These are phyloP conservation scores for Sarcophaga caerulescens DNA, from an alignment of 2,888 invertebrate genomes.

Conservation along the genomic window DNA sequence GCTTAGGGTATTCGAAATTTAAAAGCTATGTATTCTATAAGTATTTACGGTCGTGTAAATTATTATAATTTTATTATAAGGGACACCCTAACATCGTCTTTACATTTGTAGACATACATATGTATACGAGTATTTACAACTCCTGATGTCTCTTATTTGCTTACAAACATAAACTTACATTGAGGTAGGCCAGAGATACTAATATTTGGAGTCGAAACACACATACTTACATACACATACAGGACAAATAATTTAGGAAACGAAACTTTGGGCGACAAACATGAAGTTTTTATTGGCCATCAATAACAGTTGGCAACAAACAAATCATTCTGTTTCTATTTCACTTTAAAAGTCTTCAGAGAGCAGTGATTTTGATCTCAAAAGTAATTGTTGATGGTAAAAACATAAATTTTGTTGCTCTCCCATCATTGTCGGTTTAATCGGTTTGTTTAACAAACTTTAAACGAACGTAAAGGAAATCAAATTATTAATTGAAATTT, in stretches of 20 bases:
- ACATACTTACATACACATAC: background rate
- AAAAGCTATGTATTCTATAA: background rate
- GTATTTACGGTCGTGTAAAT: too few species aligned
- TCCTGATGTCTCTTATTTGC: background rate
- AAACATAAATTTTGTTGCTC: conserved; percentile 15
- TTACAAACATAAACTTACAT: background rate
- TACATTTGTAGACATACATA: background rate
- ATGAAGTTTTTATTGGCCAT: conserved; percentile 74
- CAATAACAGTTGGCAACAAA: conserved; percentile 72
- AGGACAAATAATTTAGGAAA: conserved; percentile 45
- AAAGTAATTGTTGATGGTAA: conserved; percentile 37
- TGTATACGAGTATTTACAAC: background rate
- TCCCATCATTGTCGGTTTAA: background rate
- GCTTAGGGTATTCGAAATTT: background rate
- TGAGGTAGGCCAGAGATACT: conserved; percentile 22
- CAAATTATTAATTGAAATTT: background rate
- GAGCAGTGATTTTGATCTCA: conserved; percentile 25
- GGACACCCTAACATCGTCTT: background rate
- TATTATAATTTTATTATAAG: background rate
- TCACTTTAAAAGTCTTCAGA: conserved; percentile 48
- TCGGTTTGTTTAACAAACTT: background rate
- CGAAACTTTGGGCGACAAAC: conserved; percentile 69
- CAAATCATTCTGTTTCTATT: conserved; percentile 70
- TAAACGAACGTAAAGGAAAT: background rate
- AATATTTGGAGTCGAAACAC: background rate